Percentiles rank a stretch among this genome's conserved stretches.
Evolutionary conservation across 2,113 vertebrate genomes (phyloP).

Genomic region (Corythaixoides concolor): DNA sequence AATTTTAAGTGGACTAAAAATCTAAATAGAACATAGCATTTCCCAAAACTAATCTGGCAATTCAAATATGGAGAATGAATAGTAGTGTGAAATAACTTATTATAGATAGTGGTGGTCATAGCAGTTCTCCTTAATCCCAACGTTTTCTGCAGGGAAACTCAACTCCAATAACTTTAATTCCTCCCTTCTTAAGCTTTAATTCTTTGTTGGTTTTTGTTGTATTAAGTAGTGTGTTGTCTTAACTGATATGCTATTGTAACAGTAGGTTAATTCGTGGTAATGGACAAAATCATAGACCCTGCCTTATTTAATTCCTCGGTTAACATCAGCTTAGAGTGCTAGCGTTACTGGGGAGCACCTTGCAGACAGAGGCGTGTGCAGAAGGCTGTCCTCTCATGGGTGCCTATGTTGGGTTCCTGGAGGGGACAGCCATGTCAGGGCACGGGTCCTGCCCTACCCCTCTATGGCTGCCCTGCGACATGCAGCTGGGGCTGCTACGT

Average conservation of each 20-base stretch:
- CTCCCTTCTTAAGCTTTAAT: not conserved
- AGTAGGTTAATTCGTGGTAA: not conserved
- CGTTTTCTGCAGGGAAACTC: not conserved
- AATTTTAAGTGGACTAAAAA: not conserved
- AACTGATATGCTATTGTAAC: not conserved
- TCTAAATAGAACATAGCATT: not conserved
- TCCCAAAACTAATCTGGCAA: not conserved
- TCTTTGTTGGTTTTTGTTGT: not conserved
- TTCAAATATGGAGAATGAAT: not conserved
- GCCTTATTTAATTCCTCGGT: not conserved
- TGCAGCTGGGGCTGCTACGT: fast-evolving
- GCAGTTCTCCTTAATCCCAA: not conserved
- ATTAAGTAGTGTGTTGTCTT: not conserved
- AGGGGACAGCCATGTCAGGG: fast-evolving
- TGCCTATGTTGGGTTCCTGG: not conserved
- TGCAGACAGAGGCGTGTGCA: not conserved
- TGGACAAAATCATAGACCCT: not conserved
- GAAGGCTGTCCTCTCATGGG: fast-evolving
- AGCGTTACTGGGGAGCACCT: not conserved
- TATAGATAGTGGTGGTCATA: not conserved
- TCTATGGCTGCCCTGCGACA: not conserved
- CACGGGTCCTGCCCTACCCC: not conserved
- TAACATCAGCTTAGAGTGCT: not conserved
- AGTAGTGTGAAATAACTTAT: not conserved
- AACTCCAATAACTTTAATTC: not conserved